phyloP scores from a whole-genome alignment of 2,113 vertebrate species.

The Jacana jacana region DNA sequence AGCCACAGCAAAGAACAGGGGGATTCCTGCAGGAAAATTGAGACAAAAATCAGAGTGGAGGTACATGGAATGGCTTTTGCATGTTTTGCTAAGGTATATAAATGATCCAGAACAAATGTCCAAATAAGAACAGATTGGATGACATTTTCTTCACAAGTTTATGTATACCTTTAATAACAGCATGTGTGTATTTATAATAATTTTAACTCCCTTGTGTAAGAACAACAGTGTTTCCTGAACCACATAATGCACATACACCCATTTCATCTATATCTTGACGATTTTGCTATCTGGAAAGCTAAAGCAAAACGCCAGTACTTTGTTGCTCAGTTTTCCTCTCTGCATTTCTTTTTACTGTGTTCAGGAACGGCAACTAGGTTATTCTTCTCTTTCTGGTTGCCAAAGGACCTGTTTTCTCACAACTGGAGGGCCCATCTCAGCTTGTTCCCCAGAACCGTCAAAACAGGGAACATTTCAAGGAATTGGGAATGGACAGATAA shows the following conservation, averaged over 20 bases:
- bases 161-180: neutral
- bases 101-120: neutral
- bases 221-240: neutral
- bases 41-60: neutral
- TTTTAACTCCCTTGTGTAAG: neutral
- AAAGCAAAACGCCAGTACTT: neutral
- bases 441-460: neutral
- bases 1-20: rapidly evolving
- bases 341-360: neutral
- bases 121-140: neutral
- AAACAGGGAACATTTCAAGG: neutral
- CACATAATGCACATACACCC: neutral
- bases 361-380: neutral
- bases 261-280: neutral
- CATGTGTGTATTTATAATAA: neutral
- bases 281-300: neutral
- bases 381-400: neutral
- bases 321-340: neutral
- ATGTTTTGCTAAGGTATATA: neutral
- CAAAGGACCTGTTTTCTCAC: neutral
- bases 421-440: neutral
- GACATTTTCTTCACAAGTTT: neutral
- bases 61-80: neutral
- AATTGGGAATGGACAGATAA: neutral
- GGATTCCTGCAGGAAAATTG: neutral